phyloP scores from a whole-genome alignment of 2,113 vertebrate genomes.

The Pteruthius melanotis region DNA sequence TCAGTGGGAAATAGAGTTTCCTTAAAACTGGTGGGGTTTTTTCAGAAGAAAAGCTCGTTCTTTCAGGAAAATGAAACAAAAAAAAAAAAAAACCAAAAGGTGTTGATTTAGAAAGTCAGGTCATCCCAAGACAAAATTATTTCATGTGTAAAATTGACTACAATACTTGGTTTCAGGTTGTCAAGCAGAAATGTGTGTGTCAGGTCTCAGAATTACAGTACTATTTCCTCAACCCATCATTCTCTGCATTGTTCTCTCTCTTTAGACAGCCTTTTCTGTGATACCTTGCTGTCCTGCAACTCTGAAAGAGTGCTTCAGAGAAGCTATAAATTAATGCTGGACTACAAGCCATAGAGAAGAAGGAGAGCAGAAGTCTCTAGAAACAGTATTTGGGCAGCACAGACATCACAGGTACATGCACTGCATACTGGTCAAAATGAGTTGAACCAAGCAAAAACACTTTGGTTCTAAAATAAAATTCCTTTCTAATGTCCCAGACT shows the following conservation, averaged over 20 bases:
- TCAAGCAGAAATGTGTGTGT: neutral
- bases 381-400: neutral
- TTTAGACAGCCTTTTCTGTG: neutral
- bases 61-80: fast-evolving
- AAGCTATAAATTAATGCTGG: neutral
- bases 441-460: neutral
- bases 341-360: neutral
- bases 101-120: neutral
- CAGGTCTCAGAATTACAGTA: neutral
- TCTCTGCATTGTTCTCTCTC: neutral
- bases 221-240: neutral
- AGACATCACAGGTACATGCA: neutral
- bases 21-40: neutral
- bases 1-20: neutral
- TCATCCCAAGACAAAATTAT: neutral
- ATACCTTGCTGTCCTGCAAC: neutral
- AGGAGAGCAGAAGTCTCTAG: neutral
- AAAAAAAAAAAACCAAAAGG: neutral
- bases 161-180: neutral
- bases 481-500: neutral
- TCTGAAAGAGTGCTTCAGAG: neutral
- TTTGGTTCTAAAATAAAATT: neutral
- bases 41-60: neutral
- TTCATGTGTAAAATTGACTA: neutral
- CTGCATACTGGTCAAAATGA: neutral